Percentiles rank a stretch among this genome's conserved stretches.
These are phyloP conservation scores for Onychostruthus taczanowskii DNA, from an alignment of 2,113 vertebrate genomes.

Conservation along the genomic window DNA sequence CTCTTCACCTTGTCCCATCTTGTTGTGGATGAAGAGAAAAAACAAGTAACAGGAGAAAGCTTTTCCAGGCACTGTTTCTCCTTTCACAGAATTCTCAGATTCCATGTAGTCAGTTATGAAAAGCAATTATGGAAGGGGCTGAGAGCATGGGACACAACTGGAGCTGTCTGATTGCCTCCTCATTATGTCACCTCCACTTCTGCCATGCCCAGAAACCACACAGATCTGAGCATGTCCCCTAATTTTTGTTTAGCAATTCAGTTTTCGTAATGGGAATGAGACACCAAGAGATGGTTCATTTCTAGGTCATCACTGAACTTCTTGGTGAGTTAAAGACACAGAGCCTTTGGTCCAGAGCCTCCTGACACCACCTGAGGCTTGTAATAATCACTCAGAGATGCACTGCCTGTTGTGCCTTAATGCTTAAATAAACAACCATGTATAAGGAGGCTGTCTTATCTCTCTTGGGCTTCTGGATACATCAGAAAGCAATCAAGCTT, in stretches of 20 bases:
- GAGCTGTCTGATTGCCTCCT: neutral
- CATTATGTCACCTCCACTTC: neutral
- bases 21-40: neutral
- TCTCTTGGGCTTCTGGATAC: constrained; percentile 58
- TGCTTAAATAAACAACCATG: constrained; percentile 59
- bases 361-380: constrained; percentile 51
- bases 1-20: neutral
- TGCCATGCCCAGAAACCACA: neutral
- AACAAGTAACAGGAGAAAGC: neutral
- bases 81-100: neutral
- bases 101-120: neutral
- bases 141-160: neutral
- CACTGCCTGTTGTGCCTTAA: constrained; percentile 50
- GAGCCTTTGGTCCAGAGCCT: constrained; percentile 12
- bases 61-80: neutral
- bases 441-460: constrained; percentile 53
- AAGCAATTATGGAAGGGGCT: neutral
- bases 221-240: neutral
- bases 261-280: neutral
- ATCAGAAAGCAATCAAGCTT: constrained; percentile 57
- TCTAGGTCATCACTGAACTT: constrained; percentile 22
- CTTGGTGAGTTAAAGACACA: neutral
- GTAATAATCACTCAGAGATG: constrained; percentile 46
- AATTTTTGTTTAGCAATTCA: neutral
- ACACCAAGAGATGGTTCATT: constrained; percentile 12